Evolutionary conservation across 1,140 invertebrate genomes (phyloP).

Genomic region (Papilio glaucus): DNA sequence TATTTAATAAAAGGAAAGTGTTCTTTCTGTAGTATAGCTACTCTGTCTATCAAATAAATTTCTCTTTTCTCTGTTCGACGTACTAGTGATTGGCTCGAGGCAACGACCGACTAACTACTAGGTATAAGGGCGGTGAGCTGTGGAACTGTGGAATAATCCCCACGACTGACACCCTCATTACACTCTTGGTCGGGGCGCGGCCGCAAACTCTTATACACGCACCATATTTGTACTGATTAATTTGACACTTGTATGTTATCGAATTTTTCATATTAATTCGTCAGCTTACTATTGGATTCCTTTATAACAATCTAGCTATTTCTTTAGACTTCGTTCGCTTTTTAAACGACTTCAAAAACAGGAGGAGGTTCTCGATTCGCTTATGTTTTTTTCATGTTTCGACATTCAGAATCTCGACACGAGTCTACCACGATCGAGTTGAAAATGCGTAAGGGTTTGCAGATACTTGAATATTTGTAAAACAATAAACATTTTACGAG

Average conservation of each 20-base stretch:
- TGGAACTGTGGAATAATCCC: slow-evolving; percentile 15
- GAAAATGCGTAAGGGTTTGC: not conserved
- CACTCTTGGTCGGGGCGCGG: slow-evolving; percentile 2
- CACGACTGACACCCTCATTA: slow-evolving; percentile 24
- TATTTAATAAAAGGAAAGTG: not conserved
- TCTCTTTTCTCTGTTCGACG: too few species aligned
- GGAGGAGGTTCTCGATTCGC: too few species aligned
- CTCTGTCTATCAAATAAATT: not conserved
- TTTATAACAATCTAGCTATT: too few species aligned
- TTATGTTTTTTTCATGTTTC: too few species aligned
- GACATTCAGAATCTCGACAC: too few species aligned
- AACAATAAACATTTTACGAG: slow-evolving; percentile 2
- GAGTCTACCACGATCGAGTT: not conserved
- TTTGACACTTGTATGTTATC: not conserved
- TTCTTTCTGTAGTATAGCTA: not conserved
- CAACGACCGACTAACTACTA: slow-evolving; percentile 27
- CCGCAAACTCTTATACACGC: not conserved
- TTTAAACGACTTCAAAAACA: too few species aligned
- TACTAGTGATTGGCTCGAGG: not conserved
- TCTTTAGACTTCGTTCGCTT: too few species aligned
- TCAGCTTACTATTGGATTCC: not conserved
- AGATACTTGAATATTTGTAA: not conserved
- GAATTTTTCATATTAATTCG: not conserved
- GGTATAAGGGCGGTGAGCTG: not conserved
- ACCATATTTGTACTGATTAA: not conserved